Evolutionary conservation across 2,113 vertebrate species (phyloP).

Genomic region (Caloenas nicobarica): DNA sequence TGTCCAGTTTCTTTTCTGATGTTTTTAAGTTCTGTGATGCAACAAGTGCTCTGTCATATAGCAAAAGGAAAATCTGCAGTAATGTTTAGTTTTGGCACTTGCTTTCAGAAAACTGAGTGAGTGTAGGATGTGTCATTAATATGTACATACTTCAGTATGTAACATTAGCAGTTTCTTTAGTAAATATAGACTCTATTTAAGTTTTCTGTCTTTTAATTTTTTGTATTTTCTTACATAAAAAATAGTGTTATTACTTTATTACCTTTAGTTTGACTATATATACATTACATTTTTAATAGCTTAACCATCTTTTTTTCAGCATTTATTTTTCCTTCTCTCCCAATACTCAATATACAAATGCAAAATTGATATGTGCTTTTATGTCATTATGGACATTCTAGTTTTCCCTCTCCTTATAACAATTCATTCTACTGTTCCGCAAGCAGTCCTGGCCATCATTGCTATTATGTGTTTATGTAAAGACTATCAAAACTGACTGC

Average conservation of each 20-base stretch:
- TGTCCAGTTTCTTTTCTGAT: not conserved
- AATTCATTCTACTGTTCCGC: not conserved
- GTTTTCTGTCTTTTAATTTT: not conserved
- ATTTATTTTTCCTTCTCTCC: not conserved
- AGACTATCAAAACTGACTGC: not conserved
- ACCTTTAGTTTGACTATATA: not conserved
- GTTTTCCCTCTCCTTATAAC: not conserved
- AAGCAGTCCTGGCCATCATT: not conserved
- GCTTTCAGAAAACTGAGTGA: not conserved
- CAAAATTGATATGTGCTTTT: not conserved
- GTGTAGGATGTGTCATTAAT: not conserved
- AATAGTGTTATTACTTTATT: not conserved
- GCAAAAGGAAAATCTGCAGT: not conserved
- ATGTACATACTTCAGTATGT: not conserved
- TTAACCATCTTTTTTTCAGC: not conserved
- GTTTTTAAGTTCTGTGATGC: not conserved
- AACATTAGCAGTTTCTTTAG: not conserved
- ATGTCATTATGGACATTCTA: not conserved
- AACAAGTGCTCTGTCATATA: not conserved
- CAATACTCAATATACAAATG: not conserved
- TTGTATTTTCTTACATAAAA: not conserved
- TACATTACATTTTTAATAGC: not conserved
- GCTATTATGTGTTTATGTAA: not conserved
- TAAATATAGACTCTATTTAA: not conserved
- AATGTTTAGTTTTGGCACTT: not conserved